A percentile compares a stretch with the other conserved stretches of the same genome.
These are phyloP conservation scores for Numenius arquata DNA, from an alignment of 2,113 vertebrate genomes.

Conservation along the genomic window DNA sequence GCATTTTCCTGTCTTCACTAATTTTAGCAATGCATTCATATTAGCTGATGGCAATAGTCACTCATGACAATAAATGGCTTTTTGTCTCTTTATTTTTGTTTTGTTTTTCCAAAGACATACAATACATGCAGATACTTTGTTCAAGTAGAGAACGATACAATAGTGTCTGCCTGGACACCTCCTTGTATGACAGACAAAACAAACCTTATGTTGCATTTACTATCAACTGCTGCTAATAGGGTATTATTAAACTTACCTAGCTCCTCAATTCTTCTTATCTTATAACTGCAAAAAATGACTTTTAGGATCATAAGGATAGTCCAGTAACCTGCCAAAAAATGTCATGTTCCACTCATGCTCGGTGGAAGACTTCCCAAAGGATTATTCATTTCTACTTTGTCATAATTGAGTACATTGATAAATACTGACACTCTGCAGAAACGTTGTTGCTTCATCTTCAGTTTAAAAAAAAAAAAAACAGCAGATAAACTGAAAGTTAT, in stretches of 20 bases:
- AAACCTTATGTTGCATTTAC: constrained; percentile 83
- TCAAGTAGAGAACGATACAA: constrained; percentile 66
- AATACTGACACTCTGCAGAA: constrained; percentile 45
- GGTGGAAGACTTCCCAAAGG: constrained; percentile 30
- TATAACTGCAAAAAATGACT: constrained; percentile 67
- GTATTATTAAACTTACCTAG: constrained; percentile 78
- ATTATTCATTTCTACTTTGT: constrained; percentile 30
- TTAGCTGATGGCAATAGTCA: constrained; percentile 78
- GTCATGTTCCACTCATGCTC: constrained; percentile 37
- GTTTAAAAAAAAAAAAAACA: not conserved
- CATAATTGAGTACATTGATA: constrained; percentile 39
- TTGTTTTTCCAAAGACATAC: constrained; percentile 74
- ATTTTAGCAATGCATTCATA: constrained; percentile 82
- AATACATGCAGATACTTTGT: constrained; percentile 70
- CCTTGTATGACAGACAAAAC: constrained; percentile 83
- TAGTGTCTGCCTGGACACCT: constrained; percentile 72
- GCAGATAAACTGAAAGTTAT: constrained; percentile 38
- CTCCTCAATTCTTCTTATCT: constrained; percentile 75
- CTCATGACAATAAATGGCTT: constrained; percentile 70
- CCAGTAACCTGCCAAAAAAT: constrained; percentile 67
- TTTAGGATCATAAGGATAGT: constrained; percentile 72
- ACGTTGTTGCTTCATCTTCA: not conserved
- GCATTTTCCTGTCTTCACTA: constrained; percentile 83
- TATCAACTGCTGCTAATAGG: constrained; percentile 81
- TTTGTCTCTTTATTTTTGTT: constrained; percentile 70